These are phyloP conservation scores for Sorex araneus DNA, from an alignment of 2,113 vertebrate species.

Conservation along the genomic window DNA sequence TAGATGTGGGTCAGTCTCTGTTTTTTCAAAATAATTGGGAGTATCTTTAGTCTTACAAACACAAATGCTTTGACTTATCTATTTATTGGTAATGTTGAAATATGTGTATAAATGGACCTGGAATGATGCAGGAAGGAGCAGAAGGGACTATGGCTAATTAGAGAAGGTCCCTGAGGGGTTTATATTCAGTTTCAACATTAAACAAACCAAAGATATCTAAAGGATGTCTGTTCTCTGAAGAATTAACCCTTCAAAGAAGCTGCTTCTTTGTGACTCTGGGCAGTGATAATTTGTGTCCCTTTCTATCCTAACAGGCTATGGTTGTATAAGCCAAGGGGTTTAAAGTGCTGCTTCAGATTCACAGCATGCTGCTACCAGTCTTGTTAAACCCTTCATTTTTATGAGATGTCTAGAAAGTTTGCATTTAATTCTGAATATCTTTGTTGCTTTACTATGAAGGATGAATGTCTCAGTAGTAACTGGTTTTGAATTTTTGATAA, in stretches of 20 bases:
- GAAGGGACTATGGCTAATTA: not conserved
- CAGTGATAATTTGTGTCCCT: not conserved
- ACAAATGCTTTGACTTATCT: not conserved
- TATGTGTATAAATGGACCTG: not conserved
- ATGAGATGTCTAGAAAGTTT: slow-evolving; percentile 50
- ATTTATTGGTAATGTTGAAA: not conserved
- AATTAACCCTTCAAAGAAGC: not conserved
- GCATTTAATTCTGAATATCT: slow-evolving; percentile 44
- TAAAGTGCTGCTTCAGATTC: not conserved
- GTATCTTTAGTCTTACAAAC: not conserved
- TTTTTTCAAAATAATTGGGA: not conserved
- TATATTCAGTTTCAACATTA: not conserved
- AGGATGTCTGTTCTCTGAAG: not conserved
- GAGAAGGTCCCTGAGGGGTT: not conserved
- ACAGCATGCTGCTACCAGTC: not conserved
- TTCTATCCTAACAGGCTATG: not conserved
- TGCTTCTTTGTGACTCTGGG: not conserved
- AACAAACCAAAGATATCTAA: not conserved
- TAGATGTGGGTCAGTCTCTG: too few species aligned
- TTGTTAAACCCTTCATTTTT: slow-evolving; percentile 19
- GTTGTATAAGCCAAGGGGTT: not conserved
- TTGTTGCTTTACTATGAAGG: slow-evolving; percentile 49
- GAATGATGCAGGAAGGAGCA: not conserved
- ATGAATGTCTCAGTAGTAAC: slow-evolving; percentile 23
- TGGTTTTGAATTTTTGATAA: slow-evolving; percentile 73